Base-by-base conservation (phyloP, 2,888 invertebrate species). In the Dendrolimus houi region DNA sequence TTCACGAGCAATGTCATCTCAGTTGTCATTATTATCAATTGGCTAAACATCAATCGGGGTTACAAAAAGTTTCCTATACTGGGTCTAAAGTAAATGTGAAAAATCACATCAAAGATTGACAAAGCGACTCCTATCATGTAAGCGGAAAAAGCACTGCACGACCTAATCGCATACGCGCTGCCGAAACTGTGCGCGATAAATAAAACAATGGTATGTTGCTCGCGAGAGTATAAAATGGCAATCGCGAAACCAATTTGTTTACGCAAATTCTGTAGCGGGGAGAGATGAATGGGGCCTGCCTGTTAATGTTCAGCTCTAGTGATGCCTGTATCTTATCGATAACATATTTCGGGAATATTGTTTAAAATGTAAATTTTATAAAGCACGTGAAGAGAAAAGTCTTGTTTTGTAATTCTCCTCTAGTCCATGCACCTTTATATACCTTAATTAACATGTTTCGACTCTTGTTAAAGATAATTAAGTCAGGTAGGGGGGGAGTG, bases 191-290 rank as follows among this genome's bases (percentile, higher is more conserved):
- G 75, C 75, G 78, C 87, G 82, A 89, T 90, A 90, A 90, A 90
- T 89, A 89, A 90, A 90, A 89, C 89, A 90, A 89, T 88, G 84
- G 85, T 85, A 84, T 83, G 82, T 83, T 87, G 86, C 83, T 79
- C 77, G 80, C 82, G 83, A 80, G 87, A 86, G 88, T 88, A 88
- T 89, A 89, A 90, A 89, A 90, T 90, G 89, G 90, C 89, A 90
- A 90, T 90, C 88, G 88, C 87, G 86, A 87, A 90, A 90, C 90
- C 90, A 90, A 90, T 90, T 90, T 90, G 90, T 90, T 90, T 90
- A 90, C 90, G 90, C 90, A 90, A 90, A 90, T 90, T 90, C 88
- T 89, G 88, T 87, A 88, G 83, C 86, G 82, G 79, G 77, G 81
- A 80, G 85, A 86, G 89, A 90, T 89, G 90, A 88, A 90, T 90